A percentile compares a stretch with the other conserved stretches of the same genome.
Evolutionary conservation across 2,113 vertebrate species (phyloP).

Genomic region (Hyperoodon ampullatus): DNA sequence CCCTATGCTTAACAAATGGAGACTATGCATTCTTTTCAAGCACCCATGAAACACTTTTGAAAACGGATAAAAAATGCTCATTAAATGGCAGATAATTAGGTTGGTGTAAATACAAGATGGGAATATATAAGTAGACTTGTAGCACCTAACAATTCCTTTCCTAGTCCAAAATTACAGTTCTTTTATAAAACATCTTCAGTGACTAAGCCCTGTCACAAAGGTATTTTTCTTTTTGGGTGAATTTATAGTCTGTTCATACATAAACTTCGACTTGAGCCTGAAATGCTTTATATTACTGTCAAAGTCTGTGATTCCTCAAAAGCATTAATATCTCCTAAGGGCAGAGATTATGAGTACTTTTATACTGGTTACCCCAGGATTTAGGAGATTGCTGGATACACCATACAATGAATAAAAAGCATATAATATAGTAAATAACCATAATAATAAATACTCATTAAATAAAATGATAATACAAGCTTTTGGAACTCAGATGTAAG

Average conservation of each 20-base stretch:
- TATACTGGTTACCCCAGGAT: not conserved
- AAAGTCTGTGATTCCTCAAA: conserved; percentile 10
- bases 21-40: not conserved
- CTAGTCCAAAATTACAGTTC: not conserved
- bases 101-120: not conserved
- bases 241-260: conserved; percentile 16
- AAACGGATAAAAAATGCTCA: conserved; percentile 16
- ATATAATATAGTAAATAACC: not conserved
- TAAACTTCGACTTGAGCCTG: not conserved
- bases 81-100: not conserved
- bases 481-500: not conserved
- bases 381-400: not conserved
- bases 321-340: not conserved
- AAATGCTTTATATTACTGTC: not conserved
- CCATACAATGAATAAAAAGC: not conserved
- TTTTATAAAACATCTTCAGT: conserved; percentile 4
- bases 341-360: not conserved
- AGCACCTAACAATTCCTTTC: not conserved
- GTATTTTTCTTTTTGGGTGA: not conserved
- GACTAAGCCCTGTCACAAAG: not conserved
- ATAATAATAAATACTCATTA: not conserved
- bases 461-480: not conserved
- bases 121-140: not conserved
- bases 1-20: not conserved
- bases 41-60: not conserved